A percentile compares a stretch with the other conserved stretches of the same genome.
These are phyloP conservation scores for Nibea albiflora DNA, from an alignment of 2,113 vertebrate genomes.

Conservation along the genomic window DNA sequence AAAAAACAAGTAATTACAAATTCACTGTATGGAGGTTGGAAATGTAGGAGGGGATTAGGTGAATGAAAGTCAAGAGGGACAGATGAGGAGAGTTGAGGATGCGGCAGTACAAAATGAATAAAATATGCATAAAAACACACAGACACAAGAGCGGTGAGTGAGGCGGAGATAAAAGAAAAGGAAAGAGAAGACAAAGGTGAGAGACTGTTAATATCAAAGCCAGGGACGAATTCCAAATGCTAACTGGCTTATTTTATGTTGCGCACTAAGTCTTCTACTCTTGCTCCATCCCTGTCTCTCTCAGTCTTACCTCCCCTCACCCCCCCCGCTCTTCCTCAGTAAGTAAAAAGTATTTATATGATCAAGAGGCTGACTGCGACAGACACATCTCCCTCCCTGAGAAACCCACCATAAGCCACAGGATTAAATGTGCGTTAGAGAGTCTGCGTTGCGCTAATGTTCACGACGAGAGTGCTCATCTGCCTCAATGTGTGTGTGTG, in stretches of 20 bases:
- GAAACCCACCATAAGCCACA: constrained; percentile 67
- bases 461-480: constrained; percentile 30
- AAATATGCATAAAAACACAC: constrained; percentile 12
- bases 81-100: constrained; percentile 5
- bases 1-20: constrained; percentile 26
- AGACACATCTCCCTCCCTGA: constrained; percentile 68
- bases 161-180: not conserved
- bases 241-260: constrained; percentile 8
- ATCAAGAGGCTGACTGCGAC: constrained; percentile 72
- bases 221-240: constrained; percentile 1
- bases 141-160: not conserved
- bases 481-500: constrained; percentile 44
- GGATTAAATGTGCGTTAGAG: constrained; percentile 73
- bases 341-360: constrained; percentile 67
- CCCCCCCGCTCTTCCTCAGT: constrained; percentile 15
- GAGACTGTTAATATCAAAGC: constrained; percentile 39
- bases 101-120: constrained; percentile 4
- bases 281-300: not conserved
- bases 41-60: constrained; percentile 21
- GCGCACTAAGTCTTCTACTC: not conserved
- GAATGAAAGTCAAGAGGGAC: constrained; percentile 37
- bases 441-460: constrained; percentile 60
- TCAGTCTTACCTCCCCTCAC: not conserved
- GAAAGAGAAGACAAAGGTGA: constrained; percentile 16
- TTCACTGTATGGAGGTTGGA: constrained; percentile 3